Evolutionary conservation across 2,113 vertebrate genomes (phyloP), one percentile per base, ranked within the genome.

Genomic region (Platysteira castanea): DNA sequence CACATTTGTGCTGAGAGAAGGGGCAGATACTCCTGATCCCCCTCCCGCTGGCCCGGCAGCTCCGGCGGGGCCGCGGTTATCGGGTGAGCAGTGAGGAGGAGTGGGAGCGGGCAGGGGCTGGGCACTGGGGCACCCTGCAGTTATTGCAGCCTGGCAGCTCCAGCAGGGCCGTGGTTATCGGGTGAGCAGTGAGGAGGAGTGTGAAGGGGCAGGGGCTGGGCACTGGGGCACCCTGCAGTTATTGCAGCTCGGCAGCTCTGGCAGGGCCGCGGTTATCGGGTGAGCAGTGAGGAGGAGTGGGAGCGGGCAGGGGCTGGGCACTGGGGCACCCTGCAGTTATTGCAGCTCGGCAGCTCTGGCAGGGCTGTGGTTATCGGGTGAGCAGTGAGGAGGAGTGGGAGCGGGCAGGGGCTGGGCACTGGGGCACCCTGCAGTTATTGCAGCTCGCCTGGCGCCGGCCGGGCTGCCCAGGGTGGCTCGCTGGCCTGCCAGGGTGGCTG

Each of bases 361-460:
- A 6, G 65, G 71, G 24, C 87, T 31, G 1, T 42, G 27, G 18
- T 94, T 98, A 97, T 97, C 97, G 59, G 81, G 89, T 76, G 84
- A 95, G 97, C 93, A 90, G 95, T 96, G 91, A 95, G 83, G 92
- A 95, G 94, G 92, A 95, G 94, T 94, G 81, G 94, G 94, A 90
- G 82, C 68, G 50, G 89, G 44, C 54, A n/a, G n/a, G 96, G 97
- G 97, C 94, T 93, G 94, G 97, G 94, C 78, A 61, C 92, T 70
- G 95, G 88, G 94, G 96, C 90, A 93, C 95, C 63, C 8, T 73
- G 56, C 88, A 79, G 92, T 97, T 91, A 95, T 95, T 96, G 97
- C 96, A 92, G 97, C 94, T 90, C 95, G 77, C 82, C 89, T 94
- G 98, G 98, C 98, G 98, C 98, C 98, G 21, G 92, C 13, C 11